Percentiles rank a stretch among this genome's conserved stretches.
phyloP scores from a whole-genome alignment of 1,140 invertebrate genomes.

The Drosophila kepulauana region DNA sequence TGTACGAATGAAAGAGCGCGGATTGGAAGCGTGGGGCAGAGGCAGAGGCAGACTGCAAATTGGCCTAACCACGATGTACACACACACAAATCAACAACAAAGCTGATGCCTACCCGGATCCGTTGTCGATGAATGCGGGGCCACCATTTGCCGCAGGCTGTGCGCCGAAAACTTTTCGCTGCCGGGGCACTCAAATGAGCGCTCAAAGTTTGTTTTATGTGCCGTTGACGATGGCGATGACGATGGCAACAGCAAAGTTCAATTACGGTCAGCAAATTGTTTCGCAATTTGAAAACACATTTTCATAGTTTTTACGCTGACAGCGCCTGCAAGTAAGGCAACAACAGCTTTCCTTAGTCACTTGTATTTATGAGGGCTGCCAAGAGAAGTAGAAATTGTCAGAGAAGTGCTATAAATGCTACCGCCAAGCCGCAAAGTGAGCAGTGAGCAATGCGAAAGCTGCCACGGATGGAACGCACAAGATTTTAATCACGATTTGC shows the following conservation, averaged over 20 bases:
- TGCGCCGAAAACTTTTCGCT: constrained; percentile 47
- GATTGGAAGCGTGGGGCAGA: not conserved
- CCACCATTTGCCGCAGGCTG: constrained; percentile 70
- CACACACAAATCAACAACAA: constrained; percentile 39
- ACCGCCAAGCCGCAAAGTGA: constrained; percentile 46
- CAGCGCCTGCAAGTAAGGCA: constrained; percentile 36
- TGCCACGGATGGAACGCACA: constrained; percentile 41
- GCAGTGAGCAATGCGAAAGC: constrained; percentile 61
- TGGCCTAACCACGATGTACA: constrained; percentile 38
- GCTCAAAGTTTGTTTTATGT: constrained; percentile 63
- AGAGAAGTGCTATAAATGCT: constrained; percentile 13
- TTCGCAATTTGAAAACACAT: constrained; percentile 79
- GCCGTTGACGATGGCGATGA: constrained; percentile 47
- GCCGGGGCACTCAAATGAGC: constrained; percentile 42
- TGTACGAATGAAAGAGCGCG: not conserved
- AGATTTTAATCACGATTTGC: constrained; percentile 81
- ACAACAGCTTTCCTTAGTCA: constrained; percentile 41
- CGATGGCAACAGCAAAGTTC: constrained; percentile 65
- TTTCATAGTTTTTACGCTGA: constrained; percentile 74
- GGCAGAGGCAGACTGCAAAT: constrained; percentile 38
- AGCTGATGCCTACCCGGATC: not conserved
- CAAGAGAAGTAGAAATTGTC: not conserved
- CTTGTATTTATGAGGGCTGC: constrained; percentile 25
- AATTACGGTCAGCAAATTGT: constrained; percentile 83
- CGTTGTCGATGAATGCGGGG: not conserved